Conservation (phyloP, 2,113 vertebrate genomes). For the Mus spicilegus region DNA sequence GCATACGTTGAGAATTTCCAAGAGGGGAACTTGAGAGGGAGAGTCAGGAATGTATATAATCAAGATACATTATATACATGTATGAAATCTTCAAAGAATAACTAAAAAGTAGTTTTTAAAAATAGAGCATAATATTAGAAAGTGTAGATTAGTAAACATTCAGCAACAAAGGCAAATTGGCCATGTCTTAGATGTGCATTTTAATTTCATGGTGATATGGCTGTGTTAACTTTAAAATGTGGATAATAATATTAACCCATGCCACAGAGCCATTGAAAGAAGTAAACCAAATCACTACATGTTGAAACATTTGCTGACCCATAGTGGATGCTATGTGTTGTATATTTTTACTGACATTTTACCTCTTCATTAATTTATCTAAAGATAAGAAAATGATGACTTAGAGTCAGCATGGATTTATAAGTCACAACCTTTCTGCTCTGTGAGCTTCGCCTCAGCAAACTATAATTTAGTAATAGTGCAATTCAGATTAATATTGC, state of each 20-base stretch:
- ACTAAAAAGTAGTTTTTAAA: neutral
- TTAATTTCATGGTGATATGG: neutral
- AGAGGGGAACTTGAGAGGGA: neutral
- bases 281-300: neutral
- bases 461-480: neutral
- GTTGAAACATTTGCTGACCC: neutral
- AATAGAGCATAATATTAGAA: neutral
- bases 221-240: slow-evolving; percentile 6
- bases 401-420: neutral
- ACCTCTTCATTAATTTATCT: neutral
- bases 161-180: neutral
- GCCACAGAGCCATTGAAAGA: neutral
- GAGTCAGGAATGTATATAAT: neutral
- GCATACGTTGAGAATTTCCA: neutral
- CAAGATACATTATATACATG: neutral
- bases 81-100: neutral
- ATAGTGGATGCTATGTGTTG: neutral
- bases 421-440: neutral
- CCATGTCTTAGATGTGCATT: neutral
- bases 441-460: neutral
- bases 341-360: neutral
- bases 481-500: slow-evolving; percentile 28
- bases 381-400: neutral
- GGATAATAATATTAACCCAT: neutral
- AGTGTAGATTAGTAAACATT: neutral